Percentiles rank a stretch among this genome's conserved stretches.
These are phyloP conservation scores for Gadopsis bispinosus DNA, from an alignment of 2,797 vertebrate species.

Conservation along the genomic window DNA sequence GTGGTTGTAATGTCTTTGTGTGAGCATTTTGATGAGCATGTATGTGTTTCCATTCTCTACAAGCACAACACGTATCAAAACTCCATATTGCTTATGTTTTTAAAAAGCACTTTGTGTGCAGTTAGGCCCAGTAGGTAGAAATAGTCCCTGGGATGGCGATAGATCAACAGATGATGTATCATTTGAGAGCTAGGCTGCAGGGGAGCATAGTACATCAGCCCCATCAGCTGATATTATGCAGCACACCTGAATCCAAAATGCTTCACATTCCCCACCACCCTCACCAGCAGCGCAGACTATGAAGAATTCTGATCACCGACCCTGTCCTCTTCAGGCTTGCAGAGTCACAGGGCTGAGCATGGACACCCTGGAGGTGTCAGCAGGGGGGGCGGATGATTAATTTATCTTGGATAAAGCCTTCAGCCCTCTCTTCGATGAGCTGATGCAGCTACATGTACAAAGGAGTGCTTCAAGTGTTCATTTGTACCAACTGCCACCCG, in stretches of 20 bases:
- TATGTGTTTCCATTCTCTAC: constrained; percentile 2
- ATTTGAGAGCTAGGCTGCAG: constrained; percentile 6
- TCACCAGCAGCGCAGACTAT: not conserved
- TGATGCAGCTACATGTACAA: constrained; percentile 38
- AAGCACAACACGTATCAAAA: not conserved
- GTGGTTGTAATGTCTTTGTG: not conserved
- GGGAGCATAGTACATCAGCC: not conserved
- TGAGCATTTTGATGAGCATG: not conserved
- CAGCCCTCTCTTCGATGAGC: constrained; percentile 34
- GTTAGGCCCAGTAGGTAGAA: not conserved
- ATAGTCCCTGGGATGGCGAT: not conserved
- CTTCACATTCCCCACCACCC: not conserved
- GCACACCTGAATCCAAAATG: constrained; percentile 33
- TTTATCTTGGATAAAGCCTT: constrained; percentile 53
- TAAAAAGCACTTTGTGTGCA: not conserved
- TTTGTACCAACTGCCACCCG: constrained; percentile 30
- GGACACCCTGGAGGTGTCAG: constrained; percentile 29
- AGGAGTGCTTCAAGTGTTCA: constrained; percentile 39
- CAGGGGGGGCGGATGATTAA: constrained; percentile 44
- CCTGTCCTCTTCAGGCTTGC: constrained; percentile 22
- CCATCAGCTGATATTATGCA: constrained; percentile 19
- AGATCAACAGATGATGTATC: constrained; percentile 15
- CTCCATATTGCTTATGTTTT: not conserved
- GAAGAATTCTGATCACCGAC: constrained; percentile 34
- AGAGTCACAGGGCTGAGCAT: constrained; percentile 37